Evolutionary conservation across 2,797 vertebrate genomes (phyloP), one percentile per base, ranked within the genome.

Genomic region (Xyrichtys novacula): DNA sequence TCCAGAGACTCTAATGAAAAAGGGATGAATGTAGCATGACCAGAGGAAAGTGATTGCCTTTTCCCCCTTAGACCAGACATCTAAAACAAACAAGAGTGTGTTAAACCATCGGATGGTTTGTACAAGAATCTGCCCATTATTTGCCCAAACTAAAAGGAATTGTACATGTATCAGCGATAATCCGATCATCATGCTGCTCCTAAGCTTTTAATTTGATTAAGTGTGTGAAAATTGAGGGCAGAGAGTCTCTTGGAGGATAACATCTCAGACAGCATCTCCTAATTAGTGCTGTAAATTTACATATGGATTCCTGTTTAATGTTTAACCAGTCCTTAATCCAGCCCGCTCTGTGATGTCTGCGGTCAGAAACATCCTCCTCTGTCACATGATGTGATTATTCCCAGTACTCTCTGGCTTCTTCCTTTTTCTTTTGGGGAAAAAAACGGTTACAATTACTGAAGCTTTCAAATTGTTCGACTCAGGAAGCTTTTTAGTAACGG

Each of bases 191-290:
- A 86, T 74, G 80, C 86, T 82, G 93, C 89, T 95, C 93, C 94
- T 96, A 96, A 97, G 95, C 95, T 95, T 94, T 96, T 97, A 97
- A 98, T 98, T 97, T 96, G 96, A 96, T 96, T 97, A 96, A 95
- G 94, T 91, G 91, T 93, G 92, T 90, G 93, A 95, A 94, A 95
- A 96, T 90, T 89, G 94, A 95, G 94, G 93, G 92, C 94, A 95
- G 93, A 94, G 92, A 94, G 94, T 96, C 94, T 95, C 93, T 92
- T 91, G 93, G 84, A 83, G 91, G 93, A 94, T 93, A 93, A 95
- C 91, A 95, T 95, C 95, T 90, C 84, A 92, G 93, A 93, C 89
- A 85, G 85, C 82, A 74, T 90, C 80, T 84, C 83, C 90, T 94
- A 95, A 95, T 94, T 94, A 92, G 83, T 78, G 94, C 93, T 92